These are phyloP conservation scores for Protonibea diacanthus DNA, from an alignment of 2,797 vertebrate species.

Conservation along the genomic window DNA sequence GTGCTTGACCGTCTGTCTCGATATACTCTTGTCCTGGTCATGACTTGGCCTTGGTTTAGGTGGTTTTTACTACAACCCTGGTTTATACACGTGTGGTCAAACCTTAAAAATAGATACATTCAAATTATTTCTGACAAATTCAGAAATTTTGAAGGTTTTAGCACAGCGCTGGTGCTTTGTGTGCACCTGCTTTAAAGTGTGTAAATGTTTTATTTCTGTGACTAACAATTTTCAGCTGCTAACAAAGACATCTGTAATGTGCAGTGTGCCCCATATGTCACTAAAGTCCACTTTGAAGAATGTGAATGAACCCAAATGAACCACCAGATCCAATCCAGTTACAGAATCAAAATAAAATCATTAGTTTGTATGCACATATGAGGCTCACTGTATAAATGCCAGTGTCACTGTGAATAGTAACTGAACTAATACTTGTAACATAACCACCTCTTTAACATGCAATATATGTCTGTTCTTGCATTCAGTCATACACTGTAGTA, in stretches of 20 bases:
- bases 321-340: background rate
- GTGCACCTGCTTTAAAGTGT: conserved; percentile 47
- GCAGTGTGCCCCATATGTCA: conserved; percentile 74
- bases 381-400: conserved; percentile 72
- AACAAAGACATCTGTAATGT: conserved; percentile 44
- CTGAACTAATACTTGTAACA: conserved; percentile 41
- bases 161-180: conserved; percentile 39
- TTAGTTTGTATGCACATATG: conserved; percentile 28
- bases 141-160: conserved; percentile 40
- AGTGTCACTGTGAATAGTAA: conserved; percentile 18
- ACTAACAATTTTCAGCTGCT: conserved; percentile 50
- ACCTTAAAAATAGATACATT: background rate
- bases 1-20: too few relatives aligned
- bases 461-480: conserved; percentile 63
- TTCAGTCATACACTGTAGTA: conserved; percentile 59
- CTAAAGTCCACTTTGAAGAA: background rate
- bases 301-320: background rate
- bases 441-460: conserved; percentile 26
- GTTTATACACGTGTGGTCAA: background rate
- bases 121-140: background rate
- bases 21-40: too few relatives aligned
- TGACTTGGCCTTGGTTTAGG: too few relatives aligned
- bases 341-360: background rate
- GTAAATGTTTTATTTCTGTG: conserved; percentile 45
- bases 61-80: too few relatives aligned